These are phyloP conservation scores for Narcine bancroftii DNA, from an alignment of 2,113 vertebrate genomes.

Conservation along the genomic window DNA sequence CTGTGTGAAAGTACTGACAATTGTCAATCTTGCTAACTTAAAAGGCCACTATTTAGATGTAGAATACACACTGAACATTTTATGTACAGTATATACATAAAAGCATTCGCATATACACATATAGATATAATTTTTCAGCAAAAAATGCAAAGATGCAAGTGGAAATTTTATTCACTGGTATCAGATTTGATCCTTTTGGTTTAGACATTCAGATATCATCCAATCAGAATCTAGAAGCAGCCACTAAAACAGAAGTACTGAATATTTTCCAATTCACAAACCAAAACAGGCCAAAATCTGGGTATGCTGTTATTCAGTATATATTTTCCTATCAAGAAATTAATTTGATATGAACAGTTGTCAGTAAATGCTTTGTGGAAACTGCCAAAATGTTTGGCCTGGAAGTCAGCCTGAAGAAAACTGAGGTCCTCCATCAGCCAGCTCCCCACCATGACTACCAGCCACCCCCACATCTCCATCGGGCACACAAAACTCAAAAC, in stretches of 20 bases:
- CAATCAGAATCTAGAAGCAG: not conserved
- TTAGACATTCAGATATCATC: not conserved
- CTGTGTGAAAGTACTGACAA: not conserved
- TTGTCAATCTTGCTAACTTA: not conserved
- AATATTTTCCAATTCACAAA: not conserved
- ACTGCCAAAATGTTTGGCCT: too few relatives aligned
- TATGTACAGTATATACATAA: too few relatives aligned
- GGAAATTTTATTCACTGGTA: not conserved
- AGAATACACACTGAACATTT: too few relatives aligned
- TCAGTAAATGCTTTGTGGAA: too few relatives aligned
- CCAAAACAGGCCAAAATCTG: not conserved
- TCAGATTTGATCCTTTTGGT: not conserved
- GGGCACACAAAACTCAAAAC: too few relatives aligned
- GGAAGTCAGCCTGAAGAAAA: too few relatives aligned
- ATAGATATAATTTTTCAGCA: not conserved
- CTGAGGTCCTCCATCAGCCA: too few relatives aligned
- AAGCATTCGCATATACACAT: too few relatives aligned
- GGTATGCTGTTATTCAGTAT: too few relatives aligned
- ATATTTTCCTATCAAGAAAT: conserved; percentile 16
- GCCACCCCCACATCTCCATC: too few relatives aligned
- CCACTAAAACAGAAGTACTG: not conserved
- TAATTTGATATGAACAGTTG: not conserved
- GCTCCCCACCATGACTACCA: too few relatives aligned
- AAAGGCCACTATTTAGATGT: not conserved
- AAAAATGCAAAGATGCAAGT: not conserved